Conservation (phyloP, 2,888 invertebrate species). For the Zygothrica quintamaculata region DNA sequence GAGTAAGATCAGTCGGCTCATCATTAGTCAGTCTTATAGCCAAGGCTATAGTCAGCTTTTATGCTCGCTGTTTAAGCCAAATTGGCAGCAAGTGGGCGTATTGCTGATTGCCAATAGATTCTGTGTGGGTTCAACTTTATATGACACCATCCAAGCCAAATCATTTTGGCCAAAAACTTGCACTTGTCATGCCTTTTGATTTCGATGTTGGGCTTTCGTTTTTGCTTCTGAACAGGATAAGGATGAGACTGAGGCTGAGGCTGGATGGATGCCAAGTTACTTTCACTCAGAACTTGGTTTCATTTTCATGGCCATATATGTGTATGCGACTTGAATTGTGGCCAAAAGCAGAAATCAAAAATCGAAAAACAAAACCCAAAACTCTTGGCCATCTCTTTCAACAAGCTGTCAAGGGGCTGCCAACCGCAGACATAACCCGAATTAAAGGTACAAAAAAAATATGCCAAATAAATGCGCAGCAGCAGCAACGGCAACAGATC, state of each 20-base stretch:
- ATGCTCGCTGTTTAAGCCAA: slow-evolving; percentile 50
- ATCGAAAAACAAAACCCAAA: slow-evolving; percentile 24
- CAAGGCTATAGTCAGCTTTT: slow-evolving; percentile 46
- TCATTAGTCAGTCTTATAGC: slow-evolving; percentile 50
- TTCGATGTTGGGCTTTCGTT: slow-evolving; percentile 44
- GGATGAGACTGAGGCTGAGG: no score
- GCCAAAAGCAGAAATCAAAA: slow-evolving; percentile 15
- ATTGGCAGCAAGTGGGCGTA: slow-evolving; percentile 62
- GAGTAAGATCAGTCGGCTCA: slow-evolving; percentile 51
- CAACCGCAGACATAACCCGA: slow-evolving; percentile 39
- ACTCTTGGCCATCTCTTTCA: slow-evolving; percentile 39
- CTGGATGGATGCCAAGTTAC: no score
- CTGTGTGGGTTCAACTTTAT: slow-evolving; percentile 43
- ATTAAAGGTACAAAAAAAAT: slow-evolving; percentile 5
- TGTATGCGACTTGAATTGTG: slow-evolving; percentile 1
- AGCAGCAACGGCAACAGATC: slow-evolving; percentile 44
- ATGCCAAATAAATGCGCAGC: slow-evolving; percentile 38
- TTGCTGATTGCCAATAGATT: slow-evolving; percentile 47
- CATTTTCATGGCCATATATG: slow-evolving; percentile 68
- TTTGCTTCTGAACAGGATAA: no score
- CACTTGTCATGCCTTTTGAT: slow-evolving; percentile 72
- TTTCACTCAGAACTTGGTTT: slow-evolving; percentile 76
- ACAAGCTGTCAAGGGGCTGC: slow-evolving; percentile 47
- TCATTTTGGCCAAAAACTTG: slow-evolving; percentile 44
- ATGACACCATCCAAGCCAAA: slow-evolving; percentile 78